Base-by-base conservation (phyloP, 1,140 invertebrate genomes). In the Aphelinus atriplicis region DNA sequence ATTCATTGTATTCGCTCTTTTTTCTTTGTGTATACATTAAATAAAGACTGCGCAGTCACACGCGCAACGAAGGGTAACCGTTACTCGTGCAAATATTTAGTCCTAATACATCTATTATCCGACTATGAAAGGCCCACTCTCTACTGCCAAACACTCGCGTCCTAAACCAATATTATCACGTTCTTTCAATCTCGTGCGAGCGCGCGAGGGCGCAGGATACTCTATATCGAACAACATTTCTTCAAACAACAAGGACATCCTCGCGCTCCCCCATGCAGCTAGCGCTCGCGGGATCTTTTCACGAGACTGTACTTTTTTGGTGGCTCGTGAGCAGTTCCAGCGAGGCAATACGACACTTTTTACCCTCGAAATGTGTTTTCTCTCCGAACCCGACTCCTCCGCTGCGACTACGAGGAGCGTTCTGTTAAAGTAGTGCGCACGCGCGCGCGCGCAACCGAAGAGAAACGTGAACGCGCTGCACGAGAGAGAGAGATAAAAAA, bases 401-500 rank as follows among this genome's bases (percentile, higher is more conserved):
- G 47, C 43, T 61, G 26, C 26, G 26, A 26, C 26, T 26, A 26
- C 26, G 26, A 26, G 26, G 26, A 26, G 26, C 26, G 26, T 26
- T 26, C 26, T 26, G 9, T 4, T 69, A 75, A n/a, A 50, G 51
- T 43, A 7, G 63, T 50, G 45, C 26, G 42, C 76, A 51, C 73
- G 53, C 3, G 6, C 1, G 58, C 1, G 5, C 42, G 42, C n/a
- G 45, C 46, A 7, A 43, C 2, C 7, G 26, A 26, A 66, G 48
- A 2, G 64, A 43, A 53, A 26, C 1, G 46, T 6, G 62, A 64
- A 48, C 5, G 3, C 70, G 64, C 63, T 43, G 53, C 64, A 61
- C 50, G 75, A 70, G 75, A 67, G 69, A 81, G 78, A 61, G 73
- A 71, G 69, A 73, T 48, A 71, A 45, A 66, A 71, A 63, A 61